Evolutionary conservation across 2,113 vertebrate species (phyloP).

Genomic region (Spermophilus dauricus): DNA sequence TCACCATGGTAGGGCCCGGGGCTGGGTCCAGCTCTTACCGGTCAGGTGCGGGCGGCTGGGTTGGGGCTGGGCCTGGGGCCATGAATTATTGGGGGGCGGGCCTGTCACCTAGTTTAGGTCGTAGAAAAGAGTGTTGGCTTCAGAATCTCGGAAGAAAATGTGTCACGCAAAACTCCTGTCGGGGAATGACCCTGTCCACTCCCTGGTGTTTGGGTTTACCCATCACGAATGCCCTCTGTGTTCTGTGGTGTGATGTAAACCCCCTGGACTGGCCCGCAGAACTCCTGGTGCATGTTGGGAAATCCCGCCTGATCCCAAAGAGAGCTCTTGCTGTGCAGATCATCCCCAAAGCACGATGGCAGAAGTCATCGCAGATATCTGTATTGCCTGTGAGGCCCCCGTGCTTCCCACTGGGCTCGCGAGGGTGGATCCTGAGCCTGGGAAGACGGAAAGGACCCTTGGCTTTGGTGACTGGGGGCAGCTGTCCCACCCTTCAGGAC

Average conservation of each 20-base stretch:
- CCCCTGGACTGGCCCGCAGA: background rate
- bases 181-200: fast-evolving
- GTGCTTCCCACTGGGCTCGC: background rate
- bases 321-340: background rate
- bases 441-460: background rate
- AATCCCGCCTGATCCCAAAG: background rate
- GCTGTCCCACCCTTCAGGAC: background rate
- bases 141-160: background rate
- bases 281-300: background rate
- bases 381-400: background rate
- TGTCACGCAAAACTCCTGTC: background rate
- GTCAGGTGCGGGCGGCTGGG: background rate
- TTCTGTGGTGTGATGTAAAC: background rate
- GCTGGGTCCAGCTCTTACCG: background rate
- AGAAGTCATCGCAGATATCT: background rate
- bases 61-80: fast-evolving
- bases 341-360: background rate
- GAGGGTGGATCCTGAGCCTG: background rate
- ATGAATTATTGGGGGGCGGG: background rate
- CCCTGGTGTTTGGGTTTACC: background rate
- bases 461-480: background rate
- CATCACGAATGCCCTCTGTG: background rate
- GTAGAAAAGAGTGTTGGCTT: background rate
- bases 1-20: constrained; percentile 88
- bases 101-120: background rate